These are phyloP conservation scores for Eulemur rufifrons DNA, from an alignment of 2,113 vertebrate species.

Conservation along the genomic window DNA sequence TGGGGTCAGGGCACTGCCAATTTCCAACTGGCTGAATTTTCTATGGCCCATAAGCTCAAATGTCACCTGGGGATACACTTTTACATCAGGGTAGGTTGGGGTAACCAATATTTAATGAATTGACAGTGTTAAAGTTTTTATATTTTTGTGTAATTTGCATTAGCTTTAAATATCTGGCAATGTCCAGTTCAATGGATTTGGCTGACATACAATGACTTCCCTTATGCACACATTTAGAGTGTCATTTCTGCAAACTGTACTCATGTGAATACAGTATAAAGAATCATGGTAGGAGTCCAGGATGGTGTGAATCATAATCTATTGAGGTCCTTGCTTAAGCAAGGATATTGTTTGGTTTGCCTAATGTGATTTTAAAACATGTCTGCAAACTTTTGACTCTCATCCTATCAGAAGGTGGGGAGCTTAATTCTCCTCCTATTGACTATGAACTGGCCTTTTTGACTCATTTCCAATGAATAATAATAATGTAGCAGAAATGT, in stretches of 20 bases:
- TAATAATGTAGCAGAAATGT: neutral
- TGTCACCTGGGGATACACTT: neutral
- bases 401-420: neutral
- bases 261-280: neutral
- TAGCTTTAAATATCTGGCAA: conserved; percentile 7
- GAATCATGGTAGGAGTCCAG: neutral
- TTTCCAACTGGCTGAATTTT: neutral
- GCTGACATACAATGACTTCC: neutral
- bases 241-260: neutral
- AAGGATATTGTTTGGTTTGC: neutral
- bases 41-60: neutral
- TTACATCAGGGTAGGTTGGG: neutral
- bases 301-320: neutral
- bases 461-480: neutral
- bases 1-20: neutral
- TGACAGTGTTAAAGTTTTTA: neutral
- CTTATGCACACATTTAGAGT: neutral
- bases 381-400: neutral
- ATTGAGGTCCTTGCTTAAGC: neutral
- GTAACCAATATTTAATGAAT: neutral
- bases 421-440: neutral
- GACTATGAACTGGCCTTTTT: neutral
- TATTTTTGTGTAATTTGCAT: neutral
- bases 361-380: neutral
- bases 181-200: neutral